These are phyloP conservation scores for Semnornis frantzii DNA, from an alignment of 2,113 vertebrate genomes.

Conservation along the genomic window DNA sequence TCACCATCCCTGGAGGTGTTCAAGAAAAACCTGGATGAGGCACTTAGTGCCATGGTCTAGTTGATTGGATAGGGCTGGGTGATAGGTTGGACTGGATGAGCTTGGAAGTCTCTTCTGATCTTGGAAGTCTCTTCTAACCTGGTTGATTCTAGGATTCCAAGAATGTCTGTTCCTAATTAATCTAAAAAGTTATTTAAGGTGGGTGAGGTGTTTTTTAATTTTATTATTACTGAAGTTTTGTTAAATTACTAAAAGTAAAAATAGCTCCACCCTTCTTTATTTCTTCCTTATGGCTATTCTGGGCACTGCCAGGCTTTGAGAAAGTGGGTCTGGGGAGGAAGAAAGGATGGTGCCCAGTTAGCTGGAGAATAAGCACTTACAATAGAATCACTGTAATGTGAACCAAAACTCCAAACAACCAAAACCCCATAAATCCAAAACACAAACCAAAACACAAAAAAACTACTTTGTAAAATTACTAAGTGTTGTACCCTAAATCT, in stretches of 20 bases:
- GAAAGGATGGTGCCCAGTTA: background rate
- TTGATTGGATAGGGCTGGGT: too few species aligned
- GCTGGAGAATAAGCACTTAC: background rate
- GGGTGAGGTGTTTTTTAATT: background rate
- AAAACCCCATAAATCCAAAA: too few species aligned
- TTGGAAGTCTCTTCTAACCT: too few species aligned
- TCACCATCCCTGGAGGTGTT: too few species aligned
- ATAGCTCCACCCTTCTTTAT: background rate
- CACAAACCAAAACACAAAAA: too few species aligned
- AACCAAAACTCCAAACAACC: too few species aligned
- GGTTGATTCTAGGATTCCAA: too few species aligned
- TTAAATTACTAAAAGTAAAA: background rate
- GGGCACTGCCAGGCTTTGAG: background rate
- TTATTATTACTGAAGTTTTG: background rate
- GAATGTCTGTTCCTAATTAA: background rate
- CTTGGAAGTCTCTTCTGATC: too few species aligned
- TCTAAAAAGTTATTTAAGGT: background rate
- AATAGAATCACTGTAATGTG: background rate
- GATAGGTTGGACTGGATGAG: too few species aligned
- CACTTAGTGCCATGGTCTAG: too few species aligned
- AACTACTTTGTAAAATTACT: background rate
- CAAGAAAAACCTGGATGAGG: too few species aligned
- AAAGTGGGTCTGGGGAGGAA: background rate
- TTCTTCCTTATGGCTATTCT: background rate
- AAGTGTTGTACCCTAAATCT: background rate